phyloP scores from a whole-genome alignment of 2,797 vertebrate species.

The Otolemur crassicaudatus region DNA sequence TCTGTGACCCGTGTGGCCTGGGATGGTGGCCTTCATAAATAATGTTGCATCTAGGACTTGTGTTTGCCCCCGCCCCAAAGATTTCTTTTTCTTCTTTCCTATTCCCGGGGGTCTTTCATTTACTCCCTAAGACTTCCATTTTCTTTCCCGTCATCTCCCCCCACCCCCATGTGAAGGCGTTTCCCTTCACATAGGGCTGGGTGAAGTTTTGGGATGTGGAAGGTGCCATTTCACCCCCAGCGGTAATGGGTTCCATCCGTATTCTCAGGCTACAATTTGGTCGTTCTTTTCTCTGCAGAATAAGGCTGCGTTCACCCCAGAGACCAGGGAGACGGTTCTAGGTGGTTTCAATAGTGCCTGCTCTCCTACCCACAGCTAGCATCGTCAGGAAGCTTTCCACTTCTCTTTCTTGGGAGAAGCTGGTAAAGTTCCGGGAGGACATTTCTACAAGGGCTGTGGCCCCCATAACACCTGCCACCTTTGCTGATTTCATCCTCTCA shows the following conservation, averaged over 20 bases:
- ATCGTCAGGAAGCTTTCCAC: neutral
- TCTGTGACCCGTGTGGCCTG: neutral
- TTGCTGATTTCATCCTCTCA: too few species aligned
- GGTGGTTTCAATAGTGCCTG: neutral
- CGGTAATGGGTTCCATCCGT: neutral
- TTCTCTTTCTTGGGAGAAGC: neutral
- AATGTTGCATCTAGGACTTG: neutral
- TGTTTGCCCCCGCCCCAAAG: neutral
- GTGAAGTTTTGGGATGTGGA: neutral
- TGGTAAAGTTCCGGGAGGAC: neutral
- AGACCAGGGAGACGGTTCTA: neutral
- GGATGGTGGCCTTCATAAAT: neutral
- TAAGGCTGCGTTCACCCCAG: neutral
- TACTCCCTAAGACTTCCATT: neutral
- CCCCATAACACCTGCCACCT: neutral
- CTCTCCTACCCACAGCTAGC: neutral
- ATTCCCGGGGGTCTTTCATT: neutral
- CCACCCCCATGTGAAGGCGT: accelerated
- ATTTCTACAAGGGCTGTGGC: neutral
- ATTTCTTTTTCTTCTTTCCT: neutral
- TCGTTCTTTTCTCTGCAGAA: neutral
- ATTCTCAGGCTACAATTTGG: neutral
- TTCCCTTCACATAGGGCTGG: neutral
- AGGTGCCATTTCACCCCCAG: neutral
- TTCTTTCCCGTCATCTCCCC: neutral